Conservation (phyloP, 1,140 invertebrate genomes). For the Drosophila sp. region DNA sequence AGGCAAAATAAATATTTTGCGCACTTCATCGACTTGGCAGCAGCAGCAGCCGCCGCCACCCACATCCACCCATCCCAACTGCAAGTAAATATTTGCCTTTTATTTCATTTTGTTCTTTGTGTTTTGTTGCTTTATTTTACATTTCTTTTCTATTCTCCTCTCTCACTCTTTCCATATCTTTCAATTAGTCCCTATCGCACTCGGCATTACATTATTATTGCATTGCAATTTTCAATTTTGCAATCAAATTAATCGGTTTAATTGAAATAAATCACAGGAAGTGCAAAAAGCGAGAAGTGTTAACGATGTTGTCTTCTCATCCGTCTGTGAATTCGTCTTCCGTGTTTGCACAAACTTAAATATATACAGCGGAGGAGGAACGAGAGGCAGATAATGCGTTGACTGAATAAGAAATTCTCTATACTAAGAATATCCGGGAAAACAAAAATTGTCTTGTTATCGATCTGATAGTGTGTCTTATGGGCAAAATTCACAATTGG, state of each 20-base stretch:
- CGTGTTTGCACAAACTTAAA: conserved; percentile 44
- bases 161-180: background rate
- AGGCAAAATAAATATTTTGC: conserved; percentile 65
- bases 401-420: conserved; percentile 31
- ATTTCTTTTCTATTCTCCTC: conserved; percentile 19
- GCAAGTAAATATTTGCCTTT: conserved; percentile 4
- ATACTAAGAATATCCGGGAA: background rate
- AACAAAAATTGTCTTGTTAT: background rate
- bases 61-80: background rate
- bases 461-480: background rate
- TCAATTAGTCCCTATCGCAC: conserved; percentile 36
- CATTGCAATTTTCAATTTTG: conserved; percentile 26
- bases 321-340: conserved; percentile 43
- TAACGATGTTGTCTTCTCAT: conserved; percentile 39
- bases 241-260: conserved; percentile 52
- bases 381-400: conserved; percentile 17
- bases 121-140: conserved; percentile 13
- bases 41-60: conserved; percentile 20
- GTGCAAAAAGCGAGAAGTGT: conserved; percentile 34
- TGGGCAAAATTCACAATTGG: too few relatives aligned
- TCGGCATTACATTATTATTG: conserved; percentile 6
- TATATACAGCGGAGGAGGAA: conserved; percentile 35
- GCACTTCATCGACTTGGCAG: conserved; percentile 64
- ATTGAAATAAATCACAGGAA: conserved; percentile 74
- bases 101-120: background rate